These are phyloP conservation scores for Pantherophis alleghaniensis DNA, from an alignment of 2,797 vertebrate species.

Conservation along the genomic window DNA sequence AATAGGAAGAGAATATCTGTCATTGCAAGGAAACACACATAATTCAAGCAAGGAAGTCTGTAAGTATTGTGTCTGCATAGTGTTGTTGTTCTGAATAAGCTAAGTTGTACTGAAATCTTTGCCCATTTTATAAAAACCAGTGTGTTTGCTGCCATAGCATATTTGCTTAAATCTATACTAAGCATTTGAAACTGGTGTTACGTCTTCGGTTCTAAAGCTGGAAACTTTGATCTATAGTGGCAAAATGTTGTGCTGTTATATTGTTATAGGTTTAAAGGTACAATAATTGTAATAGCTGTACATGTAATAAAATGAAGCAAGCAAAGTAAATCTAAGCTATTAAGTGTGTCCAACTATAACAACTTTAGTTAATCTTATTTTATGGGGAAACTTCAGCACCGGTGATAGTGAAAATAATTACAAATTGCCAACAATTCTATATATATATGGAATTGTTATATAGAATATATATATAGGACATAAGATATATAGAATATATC, in stretches of 20 bases:
- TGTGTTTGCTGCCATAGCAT: too few relatives aligned
- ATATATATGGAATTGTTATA: not conserved
- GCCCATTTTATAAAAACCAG: too few relatives aligned
- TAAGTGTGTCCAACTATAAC: not conserved
- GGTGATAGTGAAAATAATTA: slow-evolving; percentile 20
- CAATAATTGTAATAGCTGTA: not conserved
- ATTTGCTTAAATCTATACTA: too few relatives aligned
- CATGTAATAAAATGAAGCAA: not conserved
- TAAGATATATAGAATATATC: too few relatives aligned
- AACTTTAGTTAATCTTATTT: not conserved
- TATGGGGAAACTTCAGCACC: not conserved
- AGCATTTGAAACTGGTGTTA: not conserved
- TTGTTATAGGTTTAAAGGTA: not conserved
- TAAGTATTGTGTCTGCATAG: not conserved
- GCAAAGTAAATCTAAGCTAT: not conserved
- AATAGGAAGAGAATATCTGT: not conserved
- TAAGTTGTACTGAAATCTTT: not conserved
- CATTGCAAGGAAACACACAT: not conserved
- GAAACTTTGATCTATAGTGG: too few relatives aligned
- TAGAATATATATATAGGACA: too few relatives aligned
- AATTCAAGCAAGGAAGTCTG: not conserved
- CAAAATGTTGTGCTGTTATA: too few relatives aligned
- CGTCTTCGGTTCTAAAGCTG: not conserved
- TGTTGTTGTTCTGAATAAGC: not conserved
- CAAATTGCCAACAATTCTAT: not conserved